phyloP scores from a whole-genome alignment of 2,113 vertebrate genomes.

The Oreotragus oreotragus region DNA sequence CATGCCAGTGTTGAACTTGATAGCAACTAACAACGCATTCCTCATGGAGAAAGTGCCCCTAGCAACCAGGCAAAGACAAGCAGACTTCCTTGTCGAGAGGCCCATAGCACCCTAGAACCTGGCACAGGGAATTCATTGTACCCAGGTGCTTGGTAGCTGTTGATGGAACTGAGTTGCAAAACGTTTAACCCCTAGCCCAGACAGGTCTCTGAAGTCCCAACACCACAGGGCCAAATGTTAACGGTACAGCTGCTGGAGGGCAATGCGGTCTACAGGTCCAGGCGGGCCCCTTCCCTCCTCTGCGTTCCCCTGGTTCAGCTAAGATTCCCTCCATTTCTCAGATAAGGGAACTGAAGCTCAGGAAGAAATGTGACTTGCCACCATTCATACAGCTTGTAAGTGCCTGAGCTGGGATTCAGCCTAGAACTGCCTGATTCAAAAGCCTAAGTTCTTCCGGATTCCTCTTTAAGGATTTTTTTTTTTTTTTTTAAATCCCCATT shows the following conservation, averaged over 20 bases:
- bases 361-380: background rate
- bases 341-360: background rate
- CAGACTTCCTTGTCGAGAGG: background rate
- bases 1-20: background rate
- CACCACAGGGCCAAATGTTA: background rate
- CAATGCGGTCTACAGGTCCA: background rate
- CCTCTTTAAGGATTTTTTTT: background rate
- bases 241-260: background rate
- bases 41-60: background rate
- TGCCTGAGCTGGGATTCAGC: no score
- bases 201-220: background rate
- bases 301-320: background rate
- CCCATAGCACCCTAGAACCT: background rate
- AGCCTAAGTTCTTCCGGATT: background rate
- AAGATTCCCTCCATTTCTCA: background rate
- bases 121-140: background rate
- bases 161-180: no score
- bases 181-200: background rate
- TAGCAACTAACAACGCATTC: background rate
- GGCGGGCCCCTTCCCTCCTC: background rate
- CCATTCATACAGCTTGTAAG: no score
- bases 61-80: background rate
- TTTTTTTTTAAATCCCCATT: background rate
- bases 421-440: background rate
- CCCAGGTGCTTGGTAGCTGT: background rate